Base-by-base conservation (phyloP, 2,888 invertebrate genomes). In the Tenthredo amoena region DNA sequence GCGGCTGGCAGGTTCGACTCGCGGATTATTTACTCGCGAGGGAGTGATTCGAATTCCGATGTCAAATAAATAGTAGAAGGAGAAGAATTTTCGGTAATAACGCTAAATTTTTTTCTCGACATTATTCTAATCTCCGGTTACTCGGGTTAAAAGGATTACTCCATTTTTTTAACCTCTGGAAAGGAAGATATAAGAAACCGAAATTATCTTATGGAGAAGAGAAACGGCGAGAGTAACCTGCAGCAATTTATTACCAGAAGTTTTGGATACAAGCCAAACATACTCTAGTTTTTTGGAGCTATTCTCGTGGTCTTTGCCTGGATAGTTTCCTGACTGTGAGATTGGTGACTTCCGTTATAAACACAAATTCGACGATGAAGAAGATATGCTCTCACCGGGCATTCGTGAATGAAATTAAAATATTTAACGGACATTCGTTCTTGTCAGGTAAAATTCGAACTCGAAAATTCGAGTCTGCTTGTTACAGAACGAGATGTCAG, bases 181-280 rank as follows among this genome's bases (percentile, higher is more conserved):
- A 18, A 10, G 2, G 18, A 15, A 15, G 34, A 12, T 0, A 3
- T 12, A 34, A 34, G 18, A 68, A 43, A 74, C 15, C 21, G 74
- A 47, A 21, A 74, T 21, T 21, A 1, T 74, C 5, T 40, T 12
- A 31, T 10, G 40, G 21, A 47, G 15, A 43, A 47, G 43, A 43
- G 21, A 74, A 74, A 74, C 74, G 40, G 26, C 43, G 12, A 74
- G n/a, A 21, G 21, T 26, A 74, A 74, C 21, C 43, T 26, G 34
- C 15, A 34, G 21, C 50, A 77, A 77, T 77, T 77, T 77, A 77
- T 77, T 55, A 55, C 18, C 50, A 34, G 2, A 77, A 50, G n/a
- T 34, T 9, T 47, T 77, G 77, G 77, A 77, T 10, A 31, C 77
- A 40, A n/a, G 77, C 77, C 77, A 77, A 77, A 77, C 12, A 26